These are phyloP conservation scores for Rhombomys opimus DNA, from an alignment of 2,113 vertebrate genomes.

Conservation along the genomic window DNA sequence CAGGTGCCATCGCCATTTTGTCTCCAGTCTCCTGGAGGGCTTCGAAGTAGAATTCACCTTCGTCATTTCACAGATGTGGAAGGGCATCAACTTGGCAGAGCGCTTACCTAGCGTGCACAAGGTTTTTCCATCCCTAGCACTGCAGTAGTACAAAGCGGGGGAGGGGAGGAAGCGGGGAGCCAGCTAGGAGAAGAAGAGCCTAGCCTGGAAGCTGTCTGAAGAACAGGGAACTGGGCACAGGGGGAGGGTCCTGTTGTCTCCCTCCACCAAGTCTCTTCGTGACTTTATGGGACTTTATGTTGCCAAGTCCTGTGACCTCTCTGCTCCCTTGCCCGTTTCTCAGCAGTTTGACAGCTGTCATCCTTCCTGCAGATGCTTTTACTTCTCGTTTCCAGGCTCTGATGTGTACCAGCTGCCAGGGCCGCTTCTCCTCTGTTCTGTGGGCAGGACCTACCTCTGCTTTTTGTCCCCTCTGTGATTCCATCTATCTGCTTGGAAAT, in stretches of 20 bases:
- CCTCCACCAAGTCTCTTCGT: too few relatives aligned
- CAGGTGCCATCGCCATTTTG: too few relatives aligned
- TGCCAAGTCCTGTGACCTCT: neutral
- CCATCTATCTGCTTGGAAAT: neutral
- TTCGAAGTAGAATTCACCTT: neutral
- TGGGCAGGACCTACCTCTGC: neutral
- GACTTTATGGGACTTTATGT: neutral
- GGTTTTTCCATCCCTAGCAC: neutral
- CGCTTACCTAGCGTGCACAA: neutral
- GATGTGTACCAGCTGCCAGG: neutral
- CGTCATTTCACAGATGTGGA: neutral
- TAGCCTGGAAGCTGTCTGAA: neutral
- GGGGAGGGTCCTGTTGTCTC: neutral
- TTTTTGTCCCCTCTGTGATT: neutral
- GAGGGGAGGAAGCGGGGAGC: neutral
- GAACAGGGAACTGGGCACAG: neutral
- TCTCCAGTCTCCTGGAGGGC: neutral
- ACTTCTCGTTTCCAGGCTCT: neutral
- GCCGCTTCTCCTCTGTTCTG: neutral
- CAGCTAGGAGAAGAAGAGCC: neutral
- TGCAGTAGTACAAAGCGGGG: neutral
- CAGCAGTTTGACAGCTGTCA: neutral
- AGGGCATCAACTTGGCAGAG: neutral
- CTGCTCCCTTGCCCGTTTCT: neutral
- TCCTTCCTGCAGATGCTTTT: neutral